Evolutionary conservation across 2,113 vertebrate genomes (phyloP).

Genomic region (Odontophorus gujanensis): DNA sequence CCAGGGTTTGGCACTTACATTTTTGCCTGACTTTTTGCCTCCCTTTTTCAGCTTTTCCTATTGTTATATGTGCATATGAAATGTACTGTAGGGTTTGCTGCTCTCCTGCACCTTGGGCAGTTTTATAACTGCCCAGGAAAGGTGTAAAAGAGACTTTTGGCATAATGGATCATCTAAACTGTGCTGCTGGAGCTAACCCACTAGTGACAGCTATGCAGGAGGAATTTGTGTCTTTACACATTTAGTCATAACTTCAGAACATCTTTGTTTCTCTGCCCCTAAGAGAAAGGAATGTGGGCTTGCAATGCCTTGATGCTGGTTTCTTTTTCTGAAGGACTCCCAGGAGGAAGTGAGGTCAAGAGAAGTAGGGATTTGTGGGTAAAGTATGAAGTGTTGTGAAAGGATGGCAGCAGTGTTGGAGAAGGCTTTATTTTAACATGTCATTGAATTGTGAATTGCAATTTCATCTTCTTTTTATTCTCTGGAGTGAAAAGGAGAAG

Average conservation of each 20-base stretch:
- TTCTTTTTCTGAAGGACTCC: not conserved
- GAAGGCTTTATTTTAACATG: not conserved
- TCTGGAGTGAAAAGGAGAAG: not conserved
- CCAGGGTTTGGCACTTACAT: not conserved
- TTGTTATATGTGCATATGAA: constrained; percentile 38
- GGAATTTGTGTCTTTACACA: not conserved
- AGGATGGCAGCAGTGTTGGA: not conserved
- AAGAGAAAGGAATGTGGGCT: not conserved
- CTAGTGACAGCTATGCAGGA: not conserved
- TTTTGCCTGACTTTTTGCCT: constrained; percentile 18
- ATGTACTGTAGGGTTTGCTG: not conserved
- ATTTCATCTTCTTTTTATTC: not conserved
- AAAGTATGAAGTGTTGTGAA: not conserved
- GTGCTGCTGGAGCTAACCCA: not conserved
- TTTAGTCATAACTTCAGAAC: not conserved
- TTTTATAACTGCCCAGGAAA: not conserved
- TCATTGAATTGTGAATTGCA: not conserved
- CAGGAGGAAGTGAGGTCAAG: not conserved
- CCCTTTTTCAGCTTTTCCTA: not conserved
- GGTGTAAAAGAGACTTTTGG: constrained; percentile 20
- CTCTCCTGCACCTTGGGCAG: not conserved
- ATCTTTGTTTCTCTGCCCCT: not conserved
- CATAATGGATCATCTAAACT: not conserved
- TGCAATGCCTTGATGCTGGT: not conserved
- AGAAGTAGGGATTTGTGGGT: not conserved